Conservation (phyloP, 2,113 vertebrate species). For the Onychostruthus taczanowskii region DNA sequence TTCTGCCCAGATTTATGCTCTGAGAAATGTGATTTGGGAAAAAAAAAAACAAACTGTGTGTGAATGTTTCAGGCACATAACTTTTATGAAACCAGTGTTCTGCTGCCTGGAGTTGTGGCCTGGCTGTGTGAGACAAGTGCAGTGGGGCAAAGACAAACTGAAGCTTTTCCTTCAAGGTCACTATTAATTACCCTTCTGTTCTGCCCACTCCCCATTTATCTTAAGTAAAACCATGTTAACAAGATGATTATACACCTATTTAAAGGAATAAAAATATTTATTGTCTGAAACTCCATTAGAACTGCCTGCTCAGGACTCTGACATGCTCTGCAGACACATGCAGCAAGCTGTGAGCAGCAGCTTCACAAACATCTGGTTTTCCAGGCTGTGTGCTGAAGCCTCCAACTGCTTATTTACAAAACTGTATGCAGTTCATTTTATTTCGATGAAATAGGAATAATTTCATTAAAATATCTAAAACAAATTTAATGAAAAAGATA, state of each 20-base stretch:
- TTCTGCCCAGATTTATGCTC: constrained; percentile 37
- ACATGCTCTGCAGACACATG: neutral
- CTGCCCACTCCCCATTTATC: neutral
- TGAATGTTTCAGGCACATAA: constrained; percentile 2
- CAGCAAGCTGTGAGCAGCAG: neutral
- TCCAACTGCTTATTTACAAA: neutral
- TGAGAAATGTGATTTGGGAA: constrained; percentile 57
- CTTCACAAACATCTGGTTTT: neutral
- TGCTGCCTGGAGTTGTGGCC: constrained; percentile 41
- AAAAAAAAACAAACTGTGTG: constrained; percentile 49
- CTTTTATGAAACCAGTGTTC: constrained; percentile 42
- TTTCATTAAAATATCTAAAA: neutral
- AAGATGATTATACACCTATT: neutral
- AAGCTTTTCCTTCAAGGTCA: neutral
- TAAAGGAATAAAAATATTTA: neutral
- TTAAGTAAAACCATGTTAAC: constrained; percentile 13
- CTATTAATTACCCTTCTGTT: neutral
- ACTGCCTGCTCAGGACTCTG: neutral
- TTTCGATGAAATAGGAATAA: neutral
- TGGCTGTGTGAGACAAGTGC: constrained; percentile 30
- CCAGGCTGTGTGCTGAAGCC: neutral
- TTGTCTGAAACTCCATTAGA: neutral
- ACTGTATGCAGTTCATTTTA: neutral
- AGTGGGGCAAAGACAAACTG: neutral
- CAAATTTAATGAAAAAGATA: neutral